Evolutionary conservation across 2,113 vertebrate genomes (phyloP), one percentile per base, ranked within the genome.

Genomic region (Vulpes lagopus): DNA sequence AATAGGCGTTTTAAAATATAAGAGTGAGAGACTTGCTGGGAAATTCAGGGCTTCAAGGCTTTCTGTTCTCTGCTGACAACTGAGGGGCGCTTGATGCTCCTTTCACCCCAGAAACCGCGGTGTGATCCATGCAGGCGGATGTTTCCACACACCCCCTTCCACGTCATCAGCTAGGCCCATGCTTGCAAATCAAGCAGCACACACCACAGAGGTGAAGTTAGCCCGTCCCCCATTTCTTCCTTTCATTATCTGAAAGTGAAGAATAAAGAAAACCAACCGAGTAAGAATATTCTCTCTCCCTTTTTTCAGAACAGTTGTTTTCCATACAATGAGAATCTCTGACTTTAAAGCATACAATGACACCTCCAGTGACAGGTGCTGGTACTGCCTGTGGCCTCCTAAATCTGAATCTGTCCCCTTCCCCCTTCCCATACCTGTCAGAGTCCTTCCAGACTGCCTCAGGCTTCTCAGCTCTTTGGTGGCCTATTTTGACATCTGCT

Each of bases 401-500:
- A 12, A 22, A 1, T 53, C 74, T 59, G 38, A 62, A 7, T 73
- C 84, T 49, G 2, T 65, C 84, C 51, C 49, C 23, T 0, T 53
- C 17, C 74, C 32, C n/a, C 53, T 85, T 97, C 87, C 97, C 74
- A 93, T 97, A 97, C 98, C 97, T 81, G 30, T 82, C 97, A 38
- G 38, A 91, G 89, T 22, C 80, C 78, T 96, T 91, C 32, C 53
- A 81, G 35, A 60, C 94, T 93, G 60, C 96, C 96, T 95, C 62
- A 81, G 96, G 91, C 95, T 60, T 73, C 91, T 94, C 17, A 59
- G 91, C 76, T 97, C 98, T 96, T 98, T 98, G 98, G 98, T 98
- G 98, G 98, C 98, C 97, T 98, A 93, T 98, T 98, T 98, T 95
- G 96, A 98, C 96, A 98, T 98, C 95, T 98, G 97, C 95, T 98